Evolutionary conservation across 2,888 invertebrate genomes (phyloP), one percentile per base, ranked within the genome.

Genomic region (Erebia palarica): DNA sequence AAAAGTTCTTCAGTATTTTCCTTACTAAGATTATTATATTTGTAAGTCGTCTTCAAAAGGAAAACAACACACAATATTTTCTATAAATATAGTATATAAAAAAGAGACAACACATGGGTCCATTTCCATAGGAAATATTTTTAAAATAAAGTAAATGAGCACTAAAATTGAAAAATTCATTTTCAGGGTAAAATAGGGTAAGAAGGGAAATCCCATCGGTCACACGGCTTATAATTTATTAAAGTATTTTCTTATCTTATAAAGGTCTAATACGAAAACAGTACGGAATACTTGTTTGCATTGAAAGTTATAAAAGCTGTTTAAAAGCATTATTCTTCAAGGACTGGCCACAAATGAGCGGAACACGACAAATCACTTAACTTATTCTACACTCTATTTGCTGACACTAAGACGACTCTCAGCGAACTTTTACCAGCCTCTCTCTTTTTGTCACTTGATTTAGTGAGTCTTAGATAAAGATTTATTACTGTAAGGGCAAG

Each of bases 331-430:
- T 16, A 18, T 58, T 16, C 42, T 13, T 65, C 42, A 47, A 49
- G 21, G n/a, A 27, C 58, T 47, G 16, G 44, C 47, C 84, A 84
- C 84, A 82, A 87, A 87, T 87, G 89, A 87, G 90, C 89, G 82
- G 87, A 81, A 91, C 92, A 90, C 86, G 86, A 86, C 88, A 91
- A 90, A 88, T 91, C 91, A 89, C 91, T 92, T 90, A 90, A 83
- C 83, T 82, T 80, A 78, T 80, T 83, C 83, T 80, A 80, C 72
- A 81, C 81, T 81, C 83, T 81, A 81, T 82, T 81, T 81, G 76
- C 74, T 76, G 67, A 72, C 60, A 61, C 71, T 27, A 27, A 57
- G 51, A 58, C 58, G 67, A 47, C 72, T 67, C 69, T 68, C 65
- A 18, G 53, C 60, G 51, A 65, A 70, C 70, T 61, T 66, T 69